A percentile compares a stretch with the other conserved stretches of the same genome.
phyloP scores from a whole-genome alignment of 2,113 vertebrate genomes.

The Bambusicola thoracicus region DNA sequence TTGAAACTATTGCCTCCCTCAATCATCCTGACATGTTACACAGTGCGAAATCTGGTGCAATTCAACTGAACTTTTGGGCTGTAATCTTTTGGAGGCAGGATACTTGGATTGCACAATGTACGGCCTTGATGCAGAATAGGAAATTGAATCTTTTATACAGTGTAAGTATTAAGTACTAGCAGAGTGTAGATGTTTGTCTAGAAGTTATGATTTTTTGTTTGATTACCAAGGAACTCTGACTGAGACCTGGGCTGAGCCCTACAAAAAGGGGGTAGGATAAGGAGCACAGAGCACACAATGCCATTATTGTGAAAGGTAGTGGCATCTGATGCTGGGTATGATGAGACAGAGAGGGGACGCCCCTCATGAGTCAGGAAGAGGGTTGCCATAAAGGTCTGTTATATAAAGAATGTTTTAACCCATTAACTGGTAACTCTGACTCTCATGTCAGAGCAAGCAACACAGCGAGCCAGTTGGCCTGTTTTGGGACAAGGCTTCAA shows the following conservation, averaged over 20 bases:
- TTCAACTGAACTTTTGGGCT: not conserved
- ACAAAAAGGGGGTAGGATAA: not conserved
- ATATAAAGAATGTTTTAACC: not conserved
- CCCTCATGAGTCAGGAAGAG: not conserved
- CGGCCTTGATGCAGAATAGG: not conserved
- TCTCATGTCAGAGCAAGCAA: accelerated
- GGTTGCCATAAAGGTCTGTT: not conserved
- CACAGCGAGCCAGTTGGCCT: not conserved
- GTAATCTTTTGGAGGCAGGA: not conserved
- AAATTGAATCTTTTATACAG: not conserved
- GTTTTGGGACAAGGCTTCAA: not conserved
- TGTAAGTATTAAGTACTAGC: not conserved
- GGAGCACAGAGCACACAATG: not conserved
- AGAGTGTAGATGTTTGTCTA: not conserved
- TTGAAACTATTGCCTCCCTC: not conserved
- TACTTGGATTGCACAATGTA: not conserved
- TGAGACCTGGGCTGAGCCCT: accelerated
- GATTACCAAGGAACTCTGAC: not conserved
- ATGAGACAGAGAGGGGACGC: not conserved
- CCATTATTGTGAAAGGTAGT: not conserved
- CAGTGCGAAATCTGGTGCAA: not conserved
- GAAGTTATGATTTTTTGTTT: not conserved
- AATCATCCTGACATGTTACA: not conserved
- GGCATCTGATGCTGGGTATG: not conserved
- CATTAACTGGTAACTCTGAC: not conserved